A percentile compares a stretch with the other conserved stretches of the same genome.
These are phyloP conservation scores for Calyptomena viridis DNA, from an alignment of 2,113 vertebrate species.

Conservation along the genomic window DNA sequence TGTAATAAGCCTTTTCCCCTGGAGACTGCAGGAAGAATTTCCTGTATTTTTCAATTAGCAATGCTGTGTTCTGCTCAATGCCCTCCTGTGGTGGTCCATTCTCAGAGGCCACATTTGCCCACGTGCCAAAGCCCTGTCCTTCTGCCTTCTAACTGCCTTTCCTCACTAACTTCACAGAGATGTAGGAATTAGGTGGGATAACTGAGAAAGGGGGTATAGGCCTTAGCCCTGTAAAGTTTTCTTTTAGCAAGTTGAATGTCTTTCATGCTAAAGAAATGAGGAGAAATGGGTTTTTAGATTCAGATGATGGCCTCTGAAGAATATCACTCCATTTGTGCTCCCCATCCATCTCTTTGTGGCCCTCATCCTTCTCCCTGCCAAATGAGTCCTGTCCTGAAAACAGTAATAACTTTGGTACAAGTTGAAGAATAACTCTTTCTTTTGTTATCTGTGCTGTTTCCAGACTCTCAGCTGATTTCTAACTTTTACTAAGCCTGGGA, in stretches of 20 bases:
- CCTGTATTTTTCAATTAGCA: not conserved
- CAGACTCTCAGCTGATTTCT: not conserved
- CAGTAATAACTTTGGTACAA: not conserved
- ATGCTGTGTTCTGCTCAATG: rapidly evolving
- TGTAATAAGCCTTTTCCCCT: not conserved
- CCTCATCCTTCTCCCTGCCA: not conserved
- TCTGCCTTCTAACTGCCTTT: not conserved
- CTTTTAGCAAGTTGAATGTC: not conserved
- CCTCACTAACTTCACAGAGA: not conserved
- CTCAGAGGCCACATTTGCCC: not conserved
- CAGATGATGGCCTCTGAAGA: not conserved
- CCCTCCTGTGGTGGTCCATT: not conserved
- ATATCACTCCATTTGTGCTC: not conserved
- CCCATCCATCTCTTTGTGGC: not conserved
- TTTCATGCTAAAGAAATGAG: not conserved
- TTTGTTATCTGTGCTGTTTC: not conserved
- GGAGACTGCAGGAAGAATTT: not conserved
- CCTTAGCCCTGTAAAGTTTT: not conserved
- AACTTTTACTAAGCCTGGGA: not conserved
- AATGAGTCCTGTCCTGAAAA: not conserved
- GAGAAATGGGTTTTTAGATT: not conserved
- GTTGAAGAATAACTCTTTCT: not conserved
- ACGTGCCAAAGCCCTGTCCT: not conserved
- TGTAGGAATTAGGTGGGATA: not conserved
- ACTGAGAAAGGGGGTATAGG: not conserved